These are phyloP conservation scores for Tokudaia tokunoshimensis DNA, from an alignment of 2,797 vertebrate species.

Conservation along the genomic window DNA sequence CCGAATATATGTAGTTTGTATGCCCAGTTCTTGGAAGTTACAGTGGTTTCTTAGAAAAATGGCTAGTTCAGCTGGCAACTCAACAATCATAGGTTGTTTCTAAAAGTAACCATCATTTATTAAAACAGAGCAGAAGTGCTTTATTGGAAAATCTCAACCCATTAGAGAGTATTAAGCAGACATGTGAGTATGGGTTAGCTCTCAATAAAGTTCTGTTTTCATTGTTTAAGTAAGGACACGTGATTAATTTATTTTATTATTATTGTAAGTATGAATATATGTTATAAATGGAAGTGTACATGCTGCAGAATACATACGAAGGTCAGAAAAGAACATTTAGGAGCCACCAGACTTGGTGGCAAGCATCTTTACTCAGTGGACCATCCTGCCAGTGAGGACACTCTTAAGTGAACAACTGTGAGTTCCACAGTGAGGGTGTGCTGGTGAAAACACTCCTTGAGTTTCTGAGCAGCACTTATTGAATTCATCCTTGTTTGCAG, in stretches of 20 bases:
- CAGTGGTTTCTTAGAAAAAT: neutral
- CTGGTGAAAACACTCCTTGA: neutral
- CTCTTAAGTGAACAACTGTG: neutral
- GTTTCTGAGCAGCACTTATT: neutral
- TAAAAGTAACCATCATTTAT: neutral
- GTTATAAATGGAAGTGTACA: neutral
- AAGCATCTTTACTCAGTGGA: neutral
- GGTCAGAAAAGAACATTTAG: neutral
- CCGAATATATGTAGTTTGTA: neutral
- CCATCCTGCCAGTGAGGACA: neutral
- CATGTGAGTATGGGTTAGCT: neutral
- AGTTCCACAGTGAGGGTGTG: neutral
- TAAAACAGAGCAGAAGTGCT: neutral
- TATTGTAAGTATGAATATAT: neutral
- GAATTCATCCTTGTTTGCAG: constrained; percentile 3
- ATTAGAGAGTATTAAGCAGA: constrained; percentile 22
- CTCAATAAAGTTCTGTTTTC: constrained; percentile 41
- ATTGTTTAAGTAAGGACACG: neutral
- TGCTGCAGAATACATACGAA: neutral
- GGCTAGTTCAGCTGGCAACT: constrained; percentile 55
- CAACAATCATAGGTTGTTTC: neutral
- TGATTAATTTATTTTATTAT: neutral
- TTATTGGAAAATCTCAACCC: neutral
- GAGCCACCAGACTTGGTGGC: neutral
- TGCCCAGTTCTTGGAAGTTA: neutral